Conservation (phyloP, 2,113 vertebrate genomes). For the Vidua macroura region DNA sequence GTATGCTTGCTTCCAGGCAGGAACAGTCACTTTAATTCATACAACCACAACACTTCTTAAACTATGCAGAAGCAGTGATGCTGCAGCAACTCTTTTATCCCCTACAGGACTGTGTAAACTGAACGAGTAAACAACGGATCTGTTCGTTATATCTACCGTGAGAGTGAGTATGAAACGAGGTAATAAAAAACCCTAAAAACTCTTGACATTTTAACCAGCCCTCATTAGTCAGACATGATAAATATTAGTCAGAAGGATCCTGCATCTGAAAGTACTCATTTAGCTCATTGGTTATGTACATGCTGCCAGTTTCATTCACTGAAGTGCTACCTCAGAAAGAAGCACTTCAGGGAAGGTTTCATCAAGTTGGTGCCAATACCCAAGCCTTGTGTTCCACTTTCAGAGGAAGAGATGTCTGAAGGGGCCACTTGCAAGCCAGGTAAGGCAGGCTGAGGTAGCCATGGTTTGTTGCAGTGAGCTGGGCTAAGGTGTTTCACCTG, state of each 20-base stretch:
- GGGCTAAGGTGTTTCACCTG: background rate
- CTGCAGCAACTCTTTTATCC: background rate
- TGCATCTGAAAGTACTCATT: background rate
- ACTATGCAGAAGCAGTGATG: background rate
- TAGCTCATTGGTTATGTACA: background rate
- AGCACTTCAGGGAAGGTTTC: background rate
- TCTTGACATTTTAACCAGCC: conserved; percentile 7
- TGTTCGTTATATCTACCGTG: background rate
- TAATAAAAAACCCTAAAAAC: background rate
- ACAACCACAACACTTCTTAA: background rate
- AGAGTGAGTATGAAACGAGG: background rate
- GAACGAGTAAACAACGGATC: background rate
- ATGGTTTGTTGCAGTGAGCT: background rate
- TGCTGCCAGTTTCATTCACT: background rate
- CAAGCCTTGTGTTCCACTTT: background rate
- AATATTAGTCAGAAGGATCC: conserved; percentile 13
- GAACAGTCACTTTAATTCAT: background rate
- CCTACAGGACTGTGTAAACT: background rate
- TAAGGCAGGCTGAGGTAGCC: background rate
- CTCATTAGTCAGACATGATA: conserved; percentile 5
- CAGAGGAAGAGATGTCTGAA: background rate
- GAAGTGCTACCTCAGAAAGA: background rate
- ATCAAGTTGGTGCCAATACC: background rate
- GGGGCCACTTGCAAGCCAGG: background rate
- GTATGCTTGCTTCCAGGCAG: background rate